Conservation (phyloP, 1,140 invertebrate genomes). For the Drosophila triauraria region DNA sequence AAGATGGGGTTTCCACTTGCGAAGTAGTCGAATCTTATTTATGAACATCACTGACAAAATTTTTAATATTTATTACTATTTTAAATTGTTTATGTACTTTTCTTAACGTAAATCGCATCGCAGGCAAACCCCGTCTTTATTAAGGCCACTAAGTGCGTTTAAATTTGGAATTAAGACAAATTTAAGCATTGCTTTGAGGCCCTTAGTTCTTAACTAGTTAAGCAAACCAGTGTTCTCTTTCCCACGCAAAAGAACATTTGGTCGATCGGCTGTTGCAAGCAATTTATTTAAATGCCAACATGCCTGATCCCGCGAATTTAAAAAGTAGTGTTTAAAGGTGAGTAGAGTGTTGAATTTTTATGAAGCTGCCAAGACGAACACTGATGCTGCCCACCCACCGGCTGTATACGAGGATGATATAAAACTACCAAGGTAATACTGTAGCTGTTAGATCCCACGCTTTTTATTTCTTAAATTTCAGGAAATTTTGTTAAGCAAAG, state of each 20-base stretch:
- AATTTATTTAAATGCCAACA: slow-evolving; percentile 13
- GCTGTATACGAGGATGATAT: slow-evolving; percentile 7
- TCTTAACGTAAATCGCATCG: background rate
- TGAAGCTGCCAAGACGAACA: background rate
- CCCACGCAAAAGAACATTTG: slow-evolving; percentile 53
- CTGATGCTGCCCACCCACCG: background rate
- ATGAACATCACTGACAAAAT: background rate
- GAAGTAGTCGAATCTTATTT: slow-evolving; percentile 2
- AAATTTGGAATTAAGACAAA: slow-evolving; percentile 42
- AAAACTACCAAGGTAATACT: slow-evolving; percentile 32
- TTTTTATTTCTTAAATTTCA: background rate
- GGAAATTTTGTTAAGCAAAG: background rate
- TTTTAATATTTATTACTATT: background rate
- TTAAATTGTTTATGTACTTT: background rate
- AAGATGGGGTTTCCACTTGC: slow-evolving; percentile 24
- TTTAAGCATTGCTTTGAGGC: slow-evolving; percentile 52
- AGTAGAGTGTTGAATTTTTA: slow-evolving; percentile 64
- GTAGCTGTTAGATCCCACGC: background rate
- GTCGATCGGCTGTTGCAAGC: slow-evolving; percentile 42
- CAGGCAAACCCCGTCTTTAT: slow-evolving; percentile 15
- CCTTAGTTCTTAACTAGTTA: slow-evolving; percentile 18
- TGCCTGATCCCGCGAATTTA: slow-evolving; percentile 50
- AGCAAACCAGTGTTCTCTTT: slow-evolving; percentile 57
- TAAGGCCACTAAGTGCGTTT: slow-evolving; percentile 38
- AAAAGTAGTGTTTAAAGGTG: slow-evolving; percentile 33